A percentile compares a stretch with the other conserved stretches of the same genome.
These are phyloP conservation scores for Neolamprologus hecqui DNA, from an alignment of 2,113 vertebrate genomes.

Conservation along the genomic window DNA sequence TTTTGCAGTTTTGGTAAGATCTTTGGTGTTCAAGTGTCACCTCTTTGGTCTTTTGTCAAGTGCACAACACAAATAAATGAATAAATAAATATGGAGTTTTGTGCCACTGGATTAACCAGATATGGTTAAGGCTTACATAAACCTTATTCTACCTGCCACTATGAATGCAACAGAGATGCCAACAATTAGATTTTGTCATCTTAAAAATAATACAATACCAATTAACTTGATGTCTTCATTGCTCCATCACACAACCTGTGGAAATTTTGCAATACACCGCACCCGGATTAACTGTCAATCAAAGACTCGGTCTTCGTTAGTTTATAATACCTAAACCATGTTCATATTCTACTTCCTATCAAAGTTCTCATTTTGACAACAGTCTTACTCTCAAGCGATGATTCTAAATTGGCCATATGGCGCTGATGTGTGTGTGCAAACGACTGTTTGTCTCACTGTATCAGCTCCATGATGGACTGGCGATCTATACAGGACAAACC, in stretches of 20 bases:
- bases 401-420: not conserved
- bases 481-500: not conserved
- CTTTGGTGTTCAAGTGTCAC: not conserved
- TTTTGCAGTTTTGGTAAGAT: not conserved
- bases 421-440: not conserved
- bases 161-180: not conserved
- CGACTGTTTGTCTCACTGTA: not conserved
- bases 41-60: not conserved
- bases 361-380: not conserved
- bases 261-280: not conserved
- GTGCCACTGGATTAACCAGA: not conserved
- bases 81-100: not conserved
- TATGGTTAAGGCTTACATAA: not conserved
- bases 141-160: not conserved
- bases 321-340: not conserved
- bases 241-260: not conserved
- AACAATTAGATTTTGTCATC: not conserved
- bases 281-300: not conserved
- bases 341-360: not conserved
- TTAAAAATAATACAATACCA: not conserved
- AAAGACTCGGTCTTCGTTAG: not conserved
- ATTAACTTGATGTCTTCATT: not conserved
- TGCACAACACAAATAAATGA: not conserved
- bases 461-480: not conserved
- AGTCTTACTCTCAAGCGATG: not conserved